Evolutionary conservation across 2,888 invertebrate genomes (phyloP).

Genomic region (Eretmocerus hayati): DNA sequence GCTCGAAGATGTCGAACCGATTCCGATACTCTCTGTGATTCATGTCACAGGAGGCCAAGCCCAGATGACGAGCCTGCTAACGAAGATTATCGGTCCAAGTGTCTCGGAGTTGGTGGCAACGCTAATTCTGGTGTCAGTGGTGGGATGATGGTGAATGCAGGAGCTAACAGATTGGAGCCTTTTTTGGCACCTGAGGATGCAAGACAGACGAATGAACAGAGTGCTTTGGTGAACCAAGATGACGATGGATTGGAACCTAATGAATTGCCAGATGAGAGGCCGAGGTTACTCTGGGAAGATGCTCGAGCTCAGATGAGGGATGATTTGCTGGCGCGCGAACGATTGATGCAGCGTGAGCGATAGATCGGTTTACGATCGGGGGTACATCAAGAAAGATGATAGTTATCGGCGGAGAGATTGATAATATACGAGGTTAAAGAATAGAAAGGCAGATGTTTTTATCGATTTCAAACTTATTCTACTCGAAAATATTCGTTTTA

Average conservation of each 20-base stretch:
- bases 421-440: no score
- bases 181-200: constrained; percentile 44
- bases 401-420: no score
- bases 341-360: no score
- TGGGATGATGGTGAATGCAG: no score
- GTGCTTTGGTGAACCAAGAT: constrained; percentile 35
- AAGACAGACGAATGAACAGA: constrained; percentile 38
- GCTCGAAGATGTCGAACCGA: constrained; percentile 43
- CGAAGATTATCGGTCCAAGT: constrained; percentile 15
- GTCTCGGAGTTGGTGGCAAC: neutral
- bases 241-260: constrained; percentile 14
- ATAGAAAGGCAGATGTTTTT: no score
- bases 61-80: no score
- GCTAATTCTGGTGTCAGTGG: neutral
- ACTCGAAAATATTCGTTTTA: no score
- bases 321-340: constrained; percentile 2
- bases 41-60: constrained; percentile 40
- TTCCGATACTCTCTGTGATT: constrained; percentile 46
- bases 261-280: no score
- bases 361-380: no score
- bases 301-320: constrained; percentile 30
- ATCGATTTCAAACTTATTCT: no score
- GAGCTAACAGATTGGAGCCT: constrained; percentile 24
- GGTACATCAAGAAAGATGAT: no score
- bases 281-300: constrained; percentile 35